Evolutionary conservation across 2,888 invertebrate species (phyloP).

Genomic region (Homarus gammarus): DNA sequence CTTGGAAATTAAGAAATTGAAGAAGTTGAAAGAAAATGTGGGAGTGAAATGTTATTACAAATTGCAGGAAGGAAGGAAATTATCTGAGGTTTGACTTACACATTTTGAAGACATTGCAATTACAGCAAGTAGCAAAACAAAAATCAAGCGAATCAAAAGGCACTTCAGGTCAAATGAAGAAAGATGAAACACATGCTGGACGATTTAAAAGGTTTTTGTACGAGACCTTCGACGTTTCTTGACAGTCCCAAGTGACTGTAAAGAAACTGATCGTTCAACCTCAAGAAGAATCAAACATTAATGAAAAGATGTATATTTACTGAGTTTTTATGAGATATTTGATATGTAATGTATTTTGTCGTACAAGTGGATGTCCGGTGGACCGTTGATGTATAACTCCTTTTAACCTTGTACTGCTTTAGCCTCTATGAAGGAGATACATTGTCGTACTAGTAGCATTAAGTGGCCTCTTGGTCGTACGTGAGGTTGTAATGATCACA

Average conservation of each 20-base stretch:
- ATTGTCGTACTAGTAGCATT: neutral
- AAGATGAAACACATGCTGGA: neutral
- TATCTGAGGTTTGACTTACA: too few species aligned
- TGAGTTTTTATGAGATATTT: neutral
- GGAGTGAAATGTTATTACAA: too few species aligned
- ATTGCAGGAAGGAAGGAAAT: too few species aligned
- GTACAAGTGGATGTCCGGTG: neutral
- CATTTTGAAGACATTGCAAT: too few species aligned
- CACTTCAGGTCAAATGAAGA: neutral
- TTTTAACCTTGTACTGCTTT: neutral
- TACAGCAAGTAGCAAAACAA: too few species aligned
- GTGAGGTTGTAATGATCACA: neutral
- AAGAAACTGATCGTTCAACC: neutral
- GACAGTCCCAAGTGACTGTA: too few species aligned
- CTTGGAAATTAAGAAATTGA: too few species aligned
- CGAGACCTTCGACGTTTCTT: too few species aligned
- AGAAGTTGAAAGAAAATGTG: too few species aligned
- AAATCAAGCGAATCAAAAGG: too few species aligned
- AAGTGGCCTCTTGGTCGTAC: neutral
- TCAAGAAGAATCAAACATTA: neutral
- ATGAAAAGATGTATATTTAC: neutral
- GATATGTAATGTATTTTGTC: neutral
- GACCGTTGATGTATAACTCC: neutral
- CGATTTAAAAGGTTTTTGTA: too few species aligned
- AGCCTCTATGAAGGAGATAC: neutral